These are phyloP conservation scores for Orchesella flavescens DNA, from an alignment of 2,888 invertebrate genomes.

Conservation along the genomic window DNA sequence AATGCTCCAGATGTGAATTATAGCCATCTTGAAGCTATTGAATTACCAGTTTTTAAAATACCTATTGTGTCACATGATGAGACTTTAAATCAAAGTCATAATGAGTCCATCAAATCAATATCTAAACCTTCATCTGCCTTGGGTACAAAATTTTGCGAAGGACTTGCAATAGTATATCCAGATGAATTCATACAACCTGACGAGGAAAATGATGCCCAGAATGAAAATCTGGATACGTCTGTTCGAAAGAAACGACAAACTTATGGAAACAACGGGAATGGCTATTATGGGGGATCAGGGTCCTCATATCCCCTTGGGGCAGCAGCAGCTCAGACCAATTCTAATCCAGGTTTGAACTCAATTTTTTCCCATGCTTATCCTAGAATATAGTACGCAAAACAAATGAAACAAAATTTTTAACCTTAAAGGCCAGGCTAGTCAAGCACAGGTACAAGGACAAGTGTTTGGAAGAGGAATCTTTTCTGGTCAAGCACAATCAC, in stretches of 20 bases:
- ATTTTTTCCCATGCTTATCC: not conserved
- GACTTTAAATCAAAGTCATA: too few relatives aligned
- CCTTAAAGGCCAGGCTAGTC: conserved; percentile 37
- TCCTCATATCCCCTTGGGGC: not conserved
- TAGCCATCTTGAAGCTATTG: not conserved
- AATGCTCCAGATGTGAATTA: not conserved
- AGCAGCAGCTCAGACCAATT: conserved; percentile 20
- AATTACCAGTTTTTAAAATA: not conserved
- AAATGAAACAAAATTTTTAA: not conserved
- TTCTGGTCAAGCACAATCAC: conserved; percentile 66
- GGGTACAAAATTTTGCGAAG: conserved; percentile 40
- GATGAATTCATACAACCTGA: too few relatives aligned
- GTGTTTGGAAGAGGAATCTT: conserved; percentile 65
- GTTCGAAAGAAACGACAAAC: conserved; percentile 34
- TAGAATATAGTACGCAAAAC: not conserved
- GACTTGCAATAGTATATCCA: conserved; percentile 26
- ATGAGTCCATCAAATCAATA: not conserved
- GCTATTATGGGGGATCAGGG: conserved; percentile 25
- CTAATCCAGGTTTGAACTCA: conserved; percentile 10
- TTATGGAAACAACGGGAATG: not conserved
- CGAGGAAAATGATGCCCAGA: too few relatives aligned
- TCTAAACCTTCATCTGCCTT: conserved; percentile 8
- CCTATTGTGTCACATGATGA: conserved; percentile 15
- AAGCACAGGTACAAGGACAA: conserved; percentile 65
- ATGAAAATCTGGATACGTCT: too few relatives aligned